Evolutionary conservation across 92 coral and sea anemone species (phyloP), one percentile per base, ranked within the genome.

Genomic region (Heteractis magnifica): DNA sequence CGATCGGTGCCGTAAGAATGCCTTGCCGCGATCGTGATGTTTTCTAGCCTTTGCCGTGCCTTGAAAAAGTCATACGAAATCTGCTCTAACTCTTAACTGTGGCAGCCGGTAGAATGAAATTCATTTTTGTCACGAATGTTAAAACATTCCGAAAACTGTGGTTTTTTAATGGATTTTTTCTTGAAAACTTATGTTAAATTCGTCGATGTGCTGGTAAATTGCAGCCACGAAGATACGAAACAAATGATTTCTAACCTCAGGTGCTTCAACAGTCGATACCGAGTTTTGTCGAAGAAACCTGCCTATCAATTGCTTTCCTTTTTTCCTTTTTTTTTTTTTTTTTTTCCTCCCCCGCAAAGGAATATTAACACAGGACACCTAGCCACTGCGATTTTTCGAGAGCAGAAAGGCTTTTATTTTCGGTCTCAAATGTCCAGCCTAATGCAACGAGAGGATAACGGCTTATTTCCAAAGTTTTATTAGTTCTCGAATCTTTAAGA

Each of bases 401-500:
- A 26, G 49, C 73, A 20, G 10, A 75, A 75, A 75, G 55, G n/a
- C 78, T 75, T 74, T 74, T 74, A 49, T 74, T 74, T 49, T 49
- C 18, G 20, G 4, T 74, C 56, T 49, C 55, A 6, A 55, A 74
- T 74, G 52, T 74, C 58, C 79, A 19, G 65, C 65, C 59, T 55
- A 50, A 50, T 50, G 58, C 60, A 49, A 19, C 48, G 56, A 49
- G 58, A 52, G 60, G 58, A 20, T 49, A 55, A 50, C 60, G 79
- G 60, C 44, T 49, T 52, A 78, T 34, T 56, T 11, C 50, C 51
- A 34, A 56, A 34, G 48, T 55, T 56, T 78, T 78, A 56, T 56
- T 52, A 50, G 19, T 76, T 76, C 48, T 78, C 65, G 48, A 62
- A 56, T 56, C 81, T 78, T 51, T 59, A 70, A 81, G 77, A 81